phyloP scores from a whole-genome alignment of 2,113 vertebrate species.

The Ochotona curzoniae region DNA sequence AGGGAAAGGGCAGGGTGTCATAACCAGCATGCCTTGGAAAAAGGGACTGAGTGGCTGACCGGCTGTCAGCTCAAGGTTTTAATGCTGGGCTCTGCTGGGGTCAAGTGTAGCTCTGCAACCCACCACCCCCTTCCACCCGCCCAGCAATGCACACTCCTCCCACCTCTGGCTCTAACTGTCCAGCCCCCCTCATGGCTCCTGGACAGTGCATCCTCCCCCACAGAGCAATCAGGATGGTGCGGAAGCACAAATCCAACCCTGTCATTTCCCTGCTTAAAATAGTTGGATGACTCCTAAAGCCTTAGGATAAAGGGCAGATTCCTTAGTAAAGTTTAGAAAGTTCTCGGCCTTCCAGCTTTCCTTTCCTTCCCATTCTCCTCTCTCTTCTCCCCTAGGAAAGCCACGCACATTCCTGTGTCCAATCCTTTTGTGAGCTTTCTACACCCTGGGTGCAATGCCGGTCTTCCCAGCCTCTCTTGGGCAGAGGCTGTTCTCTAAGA shows the following conservation, averaged over 20 bases:
- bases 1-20: no score
- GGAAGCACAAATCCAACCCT: background rate
- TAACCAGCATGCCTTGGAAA: background rate
- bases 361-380: background rate
- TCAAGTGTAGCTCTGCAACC: background rate
- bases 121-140: background rate
- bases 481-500: background rate
- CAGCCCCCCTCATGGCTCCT: no score
- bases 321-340: background rate
- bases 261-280: background rate
- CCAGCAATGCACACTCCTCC: background rate
- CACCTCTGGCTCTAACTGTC: background rate
- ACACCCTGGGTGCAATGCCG: accelerated
- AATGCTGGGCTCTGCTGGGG: background rate
- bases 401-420: no score
- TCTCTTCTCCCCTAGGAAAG: background rate
- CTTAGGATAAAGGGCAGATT: background rate
- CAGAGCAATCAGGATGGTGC: background rate
- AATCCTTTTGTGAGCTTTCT: background rate
- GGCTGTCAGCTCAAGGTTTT: background rate
- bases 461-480: background rate
- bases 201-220: background rate
- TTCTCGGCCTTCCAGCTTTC: background rate
- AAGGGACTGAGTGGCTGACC: background rate
- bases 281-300: background rate